Conservation (phyloP, 2,888 invertebrate genomes). For the Seira musarum region DNA sequence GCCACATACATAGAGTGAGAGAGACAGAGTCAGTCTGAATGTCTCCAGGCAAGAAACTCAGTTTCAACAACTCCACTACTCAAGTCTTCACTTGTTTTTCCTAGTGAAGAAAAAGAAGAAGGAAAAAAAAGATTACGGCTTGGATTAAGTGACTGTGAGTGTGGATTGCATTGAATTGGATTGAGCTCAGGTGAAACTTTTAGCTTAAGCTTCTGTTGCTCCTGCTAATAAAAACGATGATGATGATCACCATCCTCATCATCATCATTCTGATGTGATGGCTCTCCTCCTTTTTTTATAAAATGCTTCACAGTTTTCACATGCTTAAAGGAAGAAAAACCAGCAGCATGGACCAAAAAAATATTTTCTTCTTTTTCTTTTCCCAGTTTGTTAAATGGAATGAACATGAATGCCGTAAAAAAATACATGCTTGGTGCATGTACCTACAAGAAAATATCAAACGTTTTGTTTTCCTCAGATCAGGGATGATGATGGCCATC, state of each 20-base stretch:
- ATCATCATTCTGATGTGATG: neutral
- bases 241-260: conserved; percentile 1
- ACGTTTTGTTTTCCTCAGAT: neutral
- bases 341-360: conserved; percentile 7
- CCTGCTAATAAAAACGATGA: conserved; percentile 21
- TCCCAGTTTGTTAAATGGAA: neutral
- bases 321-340: conserved; percentile 3
- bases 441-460: conserved; percentile 29
- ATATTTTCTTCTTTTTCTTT: neutral
- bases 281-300: neutral
- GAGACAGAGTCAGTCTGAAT: conserved; percentile 32
- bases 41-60: conserved; percentile 50
- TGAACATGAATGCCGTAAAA: neutral
- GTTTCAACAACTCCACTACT: conserved; percentile 53
- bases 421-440: conserved; percentile 33
- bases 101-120: neutral
- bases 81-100: neutral
- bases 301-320: conserved; percentile 10
- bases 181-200: conserved; percentile 7
- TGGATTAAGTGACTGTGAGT: conserved; percentile 6
- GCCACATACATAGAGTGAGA: neutral
- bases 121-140: neutral
- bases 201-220: neutral
- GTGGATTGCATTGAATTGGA: neutral
- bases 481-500: too few species aligned